Percentiles rank a stretch among this genome's conserved stretches.
Conservation (phyloP, 1,140 invertebrate species). For the Akabosia matsudoensis region DNA sequence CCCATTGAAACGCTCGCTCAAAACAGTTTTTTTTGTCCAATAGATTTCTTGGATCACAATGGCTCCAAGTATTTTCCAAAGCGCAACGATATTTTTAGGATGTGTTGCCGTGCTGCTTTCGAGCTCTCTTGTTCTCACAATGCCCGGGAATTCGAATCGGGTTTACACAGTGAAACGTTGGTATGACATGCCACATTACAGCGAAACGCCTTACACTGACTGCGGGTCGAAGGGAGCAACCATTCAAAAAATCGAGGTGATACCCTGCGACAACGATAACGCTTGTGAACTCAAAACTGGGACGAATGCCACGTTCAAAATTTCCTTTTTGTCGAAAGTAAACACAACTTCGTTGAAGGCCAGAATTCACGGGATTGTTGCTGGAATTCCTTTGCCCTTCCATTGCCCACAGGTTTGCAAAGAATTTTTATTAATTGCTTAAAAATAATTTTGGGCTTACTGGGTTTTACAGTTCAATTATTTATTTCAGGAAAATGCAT, state of each 20-base stretch:
- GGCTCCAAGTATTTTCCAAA: neutral
- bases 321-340: neutral
- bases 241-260: constrained; percentile 21
- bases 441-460: neutral
- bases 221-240: neutral
- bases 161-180: constrained; percentile 20
- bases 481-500: constrained; percentile 13
- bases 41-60: neutral
- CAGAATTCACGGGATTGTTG: constrained; percentile 16
- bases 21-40: neutral
- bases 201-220: constrained; percentile 9
- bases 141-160: neutral
- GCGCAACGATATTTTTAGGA: neutral
- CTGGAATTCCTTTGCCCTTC: constrained; percentile 21
- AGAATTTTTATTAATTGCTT: neutral
- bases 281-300: constrained; percentile 11
- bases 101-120: neutral
- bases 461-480: neutral
- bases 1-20: too few relatives aligned
- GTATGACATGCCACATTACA: constrained; percentile 1
- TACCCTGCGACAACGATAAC: constrained; percentile 20
- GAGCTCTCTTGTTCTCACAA: neutral
- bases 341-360: neutral
- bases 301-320: constrained; percentile 15
- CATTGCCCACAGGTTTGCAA: constrained; percentile 3